Percentiles rank a stretch among this genome's conserved stretches.
Evolutionary conservation across 1,140 invertebrate genomes (phyloP).

Genomic region (Glossosoma conforme): DNA sequence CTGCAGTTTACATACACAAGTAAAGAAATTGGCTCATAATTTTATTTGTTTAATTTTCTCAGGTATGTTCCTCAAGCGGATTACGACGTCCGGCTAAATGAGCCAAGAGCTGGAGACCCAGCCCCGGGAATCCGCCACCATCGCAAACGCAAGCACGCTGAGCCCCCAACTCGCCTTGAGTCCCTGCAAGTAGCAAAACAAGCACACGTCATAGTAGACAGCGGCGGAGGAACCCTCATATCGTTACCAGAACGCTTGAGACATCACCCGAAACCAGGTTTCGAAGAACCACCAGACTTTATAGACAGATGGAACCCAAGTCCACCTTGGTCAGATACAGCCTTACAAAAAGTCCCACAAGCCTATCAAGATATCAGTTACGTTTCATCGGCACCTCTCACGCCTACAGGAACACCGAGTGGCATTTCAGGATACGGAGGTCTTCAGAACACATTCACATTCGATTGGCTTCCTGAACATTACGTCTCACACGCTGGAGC

Average conservation of each 20-base stretch:
- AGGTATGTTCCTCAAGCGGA: slow-evolving; percentile 27
- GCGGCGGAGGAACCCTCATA: slow-evolving; percentile 21
- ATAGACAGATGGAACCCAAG: slow-evolving; percentile 79
- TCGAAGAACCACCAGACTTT: slow-evolving; percentile 56
- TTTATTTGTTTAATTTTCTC: slow-evolving; percentile 14
- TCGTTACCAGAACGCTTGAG: slow-evolving; percentile 13
- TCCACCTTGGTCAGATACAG: slow-evolving; percentile 74
- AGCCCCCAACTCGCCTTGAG: slow-evolving; percentile 20
- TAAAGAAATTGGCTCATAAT: too few relatives aligned
- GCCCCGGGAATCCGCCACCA: slow-evolving; percentile 21
- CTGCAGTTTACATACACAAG: too few relatives aligned
- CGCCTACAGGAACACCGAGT: slow-evolving; percentile 52
- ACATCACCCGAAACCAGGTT: slow-evolving; percentile 17
- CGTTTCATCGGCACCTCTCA: slow-evolving; percentile 69
- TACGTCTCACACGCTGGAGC: slow-evolving; percentile 20
- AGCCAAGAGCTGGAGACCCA: slow-evolving; percentile 13
- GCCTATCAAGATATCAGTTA: slow-evolving; percentile 72
- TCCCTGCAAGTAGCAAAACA: slow-evolving; percentile 25
- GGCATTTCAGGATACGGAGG: slow-evolving; percentile 34
- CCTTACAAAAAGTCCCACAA: slow-evolving; percentile 69
- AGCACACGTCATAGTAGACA: slow-evolving; percentile 23
- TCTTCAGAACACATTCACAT: slow-evolving; percentile 27
- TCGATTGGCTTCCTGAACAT: slow-evolving; percentile 29
- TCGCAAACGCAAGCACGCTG: slow-evolving; percentile 23
- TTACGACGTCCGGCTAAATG: slow-evolving; percentile 12